Base-by-base conservation (phyloP, 2,888 invertebrate genomes). In the Tuta absoluta region DNA sequence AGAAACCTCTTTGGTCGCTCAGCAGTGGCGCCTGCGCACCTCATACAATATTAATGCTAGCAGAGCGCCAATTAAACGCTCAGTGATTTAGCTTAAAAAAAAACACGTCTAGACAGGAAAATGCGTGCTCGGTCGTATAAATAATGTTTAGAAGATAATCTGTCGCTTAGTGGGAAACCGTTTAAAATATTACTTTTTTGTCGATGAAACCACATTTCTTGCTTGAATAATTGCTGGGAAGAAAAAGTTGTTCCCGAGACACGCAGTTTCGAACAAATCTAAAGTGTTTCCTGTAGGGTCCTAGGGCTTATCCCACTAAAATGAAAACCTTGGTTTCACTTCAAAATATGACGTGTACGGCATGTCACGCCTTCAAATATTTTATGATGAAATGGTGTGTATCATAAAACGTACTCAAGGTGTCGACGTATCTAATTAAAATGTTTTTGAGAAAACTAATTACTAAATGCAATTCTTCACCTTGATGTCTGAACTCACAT, bases 1-100 rank as follows among this genome's bases (percentile, higher is more conserved):
- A 51, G 51, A 51, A 51, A 33, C 51, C 33, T 56, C 56, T 56
- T 48, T 76, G 72, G 73, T 70, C 72, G 65, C 74, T 72, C 75
- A 56, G 56, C 75, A 56, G 56, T 56, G 85, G 84, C 85, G 82
- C 85, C 84, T 71, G 73, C 76, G 71, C 70, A 71, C 57, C 84
- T 87, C 87, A 87, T 87, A 77, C 82, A 87, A 87, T 87, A 87
- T 87, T 87, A 81, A 87, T 87, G 78, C 69, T 76, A 74, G 74
- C 77, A 77, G 73, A 70, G 72, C 70, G 71, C 77, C 83, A 79
- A 85, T 84, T 82, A 84, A 77, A 82, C 78, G 78, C 73, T 77
- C 77, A 79, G 60, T 58, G 61, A 63, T 66, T 79, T 76, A 67
- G 67, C 63, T 70, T 62, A 67, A 66, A 33, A 71, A 81, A 75